phyloP scores from a whole-genome alignment of 2,113 vertebrate species.

The Colinus virginianus region DNA sequence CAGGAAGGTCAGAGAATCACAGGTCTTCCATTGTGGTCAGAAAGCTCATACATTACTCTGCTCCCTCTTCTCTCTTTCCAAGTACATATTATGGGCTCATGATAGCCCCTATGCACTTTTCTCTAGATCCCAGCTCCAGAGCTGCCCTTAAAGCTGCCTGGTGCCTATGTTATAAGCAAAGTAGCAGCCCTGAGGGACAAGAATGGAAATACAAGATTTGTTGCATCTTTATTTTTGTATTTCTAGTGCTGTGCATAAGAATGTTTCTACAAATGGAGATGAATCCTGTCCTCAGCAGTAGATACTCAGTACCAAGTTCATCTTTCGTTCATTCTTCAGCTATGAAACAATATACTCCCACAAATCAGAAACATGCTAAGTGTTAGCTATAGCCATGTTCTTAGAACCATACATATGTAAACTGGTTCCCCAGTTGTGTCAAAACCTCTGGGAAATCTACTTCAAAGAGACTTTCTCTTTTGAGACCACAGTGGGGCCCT shows the following conservation, averaged over 20 bases:
- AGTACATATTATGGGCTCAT: not conserved
- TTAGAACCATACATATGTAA: not conserved
- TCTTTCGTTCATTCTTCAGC: not conserved
- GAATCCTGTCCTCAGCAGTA: not conserved
- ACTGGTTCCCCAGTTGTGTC: not conserved
- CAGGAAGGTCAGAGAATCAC: not conserved
- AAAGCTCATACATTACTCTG: not conserved
- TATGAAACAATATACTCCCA: not conserved
- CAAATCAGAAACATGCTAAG: not conserved
- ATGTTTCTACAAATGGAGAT: not conserved
- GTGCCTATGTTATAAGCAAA: not conserved
- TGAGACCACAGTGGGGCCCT: not conserved
- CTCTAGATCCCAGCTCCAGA: not conserved
- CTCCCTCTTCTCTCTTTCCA: not conserved
- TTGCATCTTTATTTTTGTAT: not conserved
- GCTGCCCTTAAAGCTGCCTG: not conserved
- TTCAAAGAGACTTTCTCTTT: not conserved
- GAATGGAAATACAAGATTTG: not conserved
- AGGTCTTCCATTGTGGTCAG: not conserved
- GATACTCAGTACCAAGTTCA: not conserved
- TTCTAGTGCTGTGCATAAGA: not conserved
- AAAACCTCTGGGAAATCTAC: not conserved
- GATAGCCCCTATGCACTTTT: not conserved
- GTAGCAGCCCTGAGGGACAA: not conserved
- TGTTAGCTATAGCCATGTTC: not conserved